Conservation (phyloP, 2,888 invertebrate genomes). For the Drosophila mettleri region DNA sequence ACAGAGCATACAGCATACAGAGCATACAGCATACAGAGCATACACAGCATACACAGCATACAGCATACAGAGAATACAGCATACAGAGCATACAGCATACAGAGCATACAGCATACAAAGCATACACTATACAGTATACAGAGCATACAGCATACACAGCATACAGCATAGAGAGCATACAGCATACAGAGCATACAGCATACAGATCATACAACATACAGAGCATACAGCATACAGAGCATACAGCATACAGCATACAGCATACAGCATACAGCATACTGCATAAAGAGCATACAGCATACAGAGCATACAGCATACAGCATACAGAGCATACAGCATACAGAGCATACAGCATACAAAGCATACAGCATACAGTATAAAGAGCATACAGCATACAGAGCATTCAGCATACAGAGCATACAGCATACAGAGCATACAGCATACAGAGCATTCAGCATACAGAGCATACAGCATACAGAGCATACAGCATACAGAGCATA, state of each 20-base stretch:
- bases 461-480: constrained; percentile 3
- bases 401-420: background rate
- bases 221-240: background rate
- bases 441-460: background rate
- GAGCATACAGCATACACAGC: background rate
- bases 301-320: background rate
- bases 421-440: constrained; percentile 1
- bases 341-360: background rate
- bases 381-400: no score
- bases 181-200: constrained; percentile 2
- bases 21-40: constrained; percentile 2
- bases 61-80: background rate
- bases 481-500: background rate
- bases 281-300: constrained; percentile 1
- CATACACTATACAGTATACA: background rate
- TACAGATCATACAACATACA: background rate
- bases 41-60: no score
- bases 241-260: constrained; percentile 2
- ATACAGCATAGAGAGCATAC: background rate
- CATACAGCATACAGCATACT: background rate
- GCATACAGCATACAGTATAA: no score
- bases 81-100: constrained; percentile 2
- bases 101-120: no score
- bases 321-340: background rate
- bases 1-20: background rate